A percentile compares a stretch with the other conserved stretches of the same genome.
Conservation (phyloP, 2,888 invertebrate genomes). For the Muschampia plurimacula region DNA sequence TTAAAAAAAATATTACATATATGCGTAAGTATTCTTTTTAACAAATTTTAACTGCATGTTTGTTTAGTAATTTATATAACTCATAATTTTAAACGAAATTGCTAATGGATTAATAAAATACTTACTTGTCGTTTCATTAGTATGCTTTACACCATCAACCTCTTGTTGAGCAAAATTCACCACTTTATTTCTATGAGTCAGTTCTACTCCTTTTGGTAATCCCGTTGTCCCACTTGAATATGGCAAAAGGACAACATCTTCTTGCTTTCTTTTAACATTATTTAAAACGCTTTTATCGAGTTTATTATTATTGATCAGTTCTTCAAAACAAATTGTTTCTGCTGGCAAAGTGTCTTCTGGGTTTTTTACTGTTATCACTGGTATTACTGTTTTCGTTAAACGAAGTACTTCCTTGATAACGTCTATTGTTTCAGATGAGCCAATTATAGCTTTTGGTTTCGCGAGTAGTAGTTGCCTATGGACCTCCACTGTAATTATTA, state of each 20-base stretch:
- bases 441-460: constrained; percentile 27
- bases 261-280: constrained; percentile 8
- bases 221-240: constrained; percentile 96
- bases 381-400: background rate
- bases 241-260: constrained; percentile 75
- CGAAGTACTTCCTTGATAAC: constrained; percentile 12
- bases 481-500: constrained; percentile 15
- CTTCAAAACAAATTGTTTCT: constrained; percentile 18
- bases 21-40: too few species aligned
- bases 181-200: constrained; percentile 82
- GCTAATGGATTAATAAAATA: background rate
- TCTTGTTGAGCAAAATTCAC: constrained; percentile 29
- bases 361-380: constrained; percentile 24
- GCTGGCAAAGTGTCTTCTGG: constrained; percentile 1
- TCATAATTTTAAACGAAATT: background rate
- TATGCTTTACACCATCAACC: constrained; percentile 9
- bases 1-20: too few species aligned
- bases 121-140: constrained; percentile 28
- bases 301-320: constrained; percentile 17
- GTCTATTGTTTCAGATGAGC: constrained; percentile 1
- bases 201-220: constrained; percentile 89
- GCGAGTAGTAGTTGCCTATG: constrained; percentile 8
- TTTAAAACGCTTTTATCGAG: constrained; percentile 17
- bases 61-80: too few species aligned
- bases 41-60: too few species aligned